phyloP scores from a whole-genome alignment of 2,888 invertebrate genomes.

The Lithophane ornitopus region DNA sequence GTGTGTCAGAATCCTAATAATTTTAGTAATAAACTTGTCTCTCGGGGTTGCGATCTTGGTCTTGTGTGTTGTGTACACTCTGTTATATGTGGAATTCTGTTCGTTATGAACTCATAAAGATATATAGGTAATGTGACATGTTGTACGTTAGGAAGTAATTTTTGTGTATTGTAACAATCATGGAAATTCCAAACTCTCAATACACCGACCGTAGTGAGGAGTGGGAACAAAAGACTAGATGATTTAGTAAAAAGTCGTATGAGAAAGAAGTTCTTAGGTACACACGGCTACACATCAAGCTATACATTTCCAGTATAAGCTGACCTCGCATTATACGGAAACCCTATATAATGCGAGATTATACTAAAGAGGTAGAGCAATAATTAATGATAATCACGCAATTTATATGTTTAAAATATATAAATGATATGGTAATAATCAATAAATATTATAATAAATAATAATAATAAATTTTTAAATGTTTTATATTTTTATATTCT shows the following conservation, averaged over 20 bases:
- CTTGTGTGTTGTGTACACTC: slow-evolving; percentile 24
- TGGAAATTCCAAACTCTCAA: neutral
- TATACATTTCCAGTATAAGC: too few relatives aligned
- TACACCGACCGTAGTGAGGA: neutral
- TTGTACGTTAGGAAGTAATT: neutral
- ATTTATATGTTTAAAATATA: too few relatives aligned
- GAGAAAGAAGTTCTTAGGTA: neutral
- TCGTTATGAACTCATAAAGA: slow-evolving; percentile 16
- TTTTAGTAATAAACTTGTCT: slow-evolving; percentile 59
- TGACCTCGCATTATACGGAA: too few relatives aligned
- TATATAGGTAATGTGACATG: neutral
- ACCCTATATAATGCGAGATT: too few relatives aligned
- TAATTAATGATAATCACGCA: too few relatives aligned
- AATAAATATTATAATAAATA: too few relatives aligned
- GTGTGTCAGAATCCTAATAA: slow-evolving; percentile 57
- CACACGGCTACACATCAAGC: too few relatives aligned
- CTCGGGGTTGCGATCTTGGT: slow-evolving; percentile 45
- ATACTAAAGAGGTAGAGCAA: too few relatives aligned
- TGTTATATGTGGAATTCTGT: slow-evolving; percentile 16
- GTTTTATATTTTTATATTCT: too few relatives aligned
- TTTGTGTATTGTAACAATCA: neutral
- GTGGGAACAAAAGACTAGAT: neutral
- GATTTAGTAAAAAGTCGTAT: neutral
- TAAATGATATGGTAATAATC: too few relatives aligned
- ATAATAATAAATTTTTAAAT: too few relatives aligned